Conservation (phyloP, 2,797 vertebrate species). For the Helarctos malayanus region DNA sequence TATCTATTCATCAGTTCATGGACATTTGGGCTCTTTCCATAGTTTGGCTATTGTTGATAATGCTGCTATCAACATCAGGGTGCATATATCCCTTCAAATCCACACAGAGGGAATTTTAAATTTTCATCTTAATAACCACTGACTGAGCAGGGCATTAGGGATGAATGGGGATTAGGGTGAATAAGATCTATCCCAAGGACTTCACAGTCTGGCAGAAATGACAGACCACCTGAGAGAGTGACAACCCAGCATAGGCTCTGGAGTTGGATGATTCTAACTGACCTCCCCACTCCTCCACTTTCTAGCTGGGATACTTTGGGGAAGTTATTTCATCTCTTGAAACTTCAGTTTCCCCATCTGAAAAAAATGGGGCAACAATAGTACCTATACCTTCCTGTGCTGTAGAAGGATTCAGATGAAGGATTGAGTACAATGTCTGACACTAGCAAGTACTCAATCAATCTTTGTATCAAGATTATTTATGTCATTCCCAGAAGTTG, state of each 20-base stretch:
- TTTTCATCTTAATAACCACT: conserved; percentile 28
- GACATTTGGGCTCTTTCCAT: no score
- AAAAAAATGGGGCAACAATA: background rate
- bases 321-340: background rate
- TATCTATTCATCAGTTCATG: no score
- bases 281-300: background rate
- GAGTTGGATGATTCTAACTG: background rate
- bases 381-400: background rate
- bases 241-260: background rate
- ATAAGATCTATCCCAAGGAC: background rate
- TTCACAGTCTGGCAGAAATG: background rate
- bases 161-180: background rate
- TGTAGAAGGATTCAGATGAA: conserved; percentile 38
- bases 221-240: background rate
- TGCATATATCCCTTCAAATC: no score
- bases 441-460: conserved; percentile 7
- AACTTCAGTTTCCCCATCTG: conserved; percentile 4
- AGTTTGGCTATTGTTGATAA: background rate
- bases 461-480: background rate
- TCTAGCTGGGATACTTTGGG: background rate
- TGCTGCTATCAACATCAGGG: no score
- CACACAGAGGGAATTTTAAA: background rate
- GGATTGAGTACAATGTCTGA: background rate
- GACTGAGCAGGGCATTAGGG: background rate
- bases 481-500: background rate